Conservation (phyloP, 2,113 vertebrate genomes). For the Astur gentilis region DNA sequence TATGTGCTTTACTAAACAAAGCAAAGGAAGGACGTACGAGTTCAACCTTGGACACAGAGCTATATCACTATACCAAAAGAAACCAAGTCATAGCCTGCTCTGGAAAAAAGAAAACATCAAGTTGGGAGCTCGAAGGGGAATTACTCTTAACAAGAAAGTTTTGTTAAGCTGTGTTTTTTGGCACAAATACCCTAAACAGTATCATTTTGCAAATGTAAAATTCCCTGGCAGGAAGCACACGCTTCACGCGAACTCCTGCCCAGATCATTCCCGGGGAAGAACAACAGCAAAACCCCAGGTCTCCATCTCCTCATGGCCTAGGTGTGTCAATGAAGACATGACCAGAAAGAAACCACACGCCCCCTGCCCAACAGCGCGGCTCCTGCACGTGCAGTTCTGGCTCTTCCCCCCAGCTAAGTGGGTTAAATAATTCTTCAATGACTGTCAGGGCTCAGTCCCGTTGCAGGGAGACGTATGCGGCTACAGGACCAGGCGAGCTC, state of each 20-base stretch:
- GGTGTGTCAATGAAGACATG: neutral
- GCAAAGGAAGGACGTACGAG: neutral
- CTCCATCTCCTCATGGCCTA: neutral
- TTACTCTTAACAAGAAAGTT: neutral
- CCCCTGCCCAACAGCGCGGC: fast-evolving
- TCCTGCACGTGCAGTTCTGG: neutral
- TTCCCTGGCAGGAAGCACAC: neutral
- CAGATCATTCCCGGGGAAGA: neutral
- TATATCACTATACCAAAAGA: neutral
- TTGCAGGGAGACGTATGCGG: neutral
- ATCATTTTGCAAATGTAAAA: constrained; percentile 15
- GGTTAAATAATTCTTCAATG: neutral
- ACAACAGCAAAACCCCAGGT: neutral
- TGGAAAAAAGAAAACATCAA: neutral
- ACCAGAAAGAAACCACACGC: neutral
- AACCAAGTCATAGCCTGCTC: neutral
- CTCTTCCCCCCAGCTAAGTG: neutral
- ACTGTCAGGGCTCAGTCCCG: neutral
- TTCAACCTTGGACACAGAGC: neutral
- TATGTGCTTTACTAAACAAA: neutral
- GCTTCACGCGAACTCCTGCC: constrained; percentile 10
- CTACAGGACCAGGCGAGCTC: neutral
- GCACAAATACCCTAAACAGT: neutral
- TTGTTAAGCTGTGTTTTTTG: constrained; percentile 9
- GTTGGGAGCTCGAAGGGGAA: neutral